Evolutionary conservation across 1,140 invertebrate species (phyloP).

Genomic region (Phymorhynchus buccinoides): DNA sequence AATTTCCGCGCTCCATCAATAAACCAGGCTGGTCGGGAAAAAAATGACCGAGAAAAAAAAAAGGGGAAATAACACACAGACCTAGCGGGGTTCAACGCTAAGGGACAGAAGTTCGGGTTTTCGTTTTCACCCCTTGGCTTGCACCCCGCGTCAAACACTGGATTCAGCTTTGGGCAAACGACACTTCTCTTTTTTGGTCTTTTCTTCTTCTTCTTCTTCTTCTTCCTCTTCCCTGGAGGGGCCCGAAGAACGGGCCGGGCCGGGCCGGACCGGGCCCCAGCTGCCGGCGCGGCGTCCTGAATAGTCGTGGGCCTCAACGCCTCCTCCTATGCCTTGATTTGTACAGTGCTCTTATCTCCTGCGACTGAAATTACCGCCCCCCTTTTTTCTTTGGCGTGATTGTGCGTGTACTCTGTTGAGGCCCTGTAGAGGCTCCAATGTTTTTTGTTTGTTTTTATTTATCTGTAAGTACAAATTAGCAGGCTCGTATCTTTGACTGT

Average conservation of each 20-base stretch:
- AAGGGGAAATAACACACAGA: not conserved
- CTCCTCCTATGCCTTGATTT: not conserved
- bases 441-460: not conserved
- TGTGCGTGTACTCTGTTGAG: conserved; percentile 17
- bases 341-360: conserved; percentile 3
- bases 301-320: not conserved
- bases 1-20: no score
- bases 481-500: not conserved
- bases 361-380: not conserved
- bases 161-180: conserved; percentile 9
- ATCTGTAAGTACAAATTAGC: conserved; percentile 15
- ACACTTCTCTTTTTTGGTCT: not conserved
- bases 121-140: not conserved
- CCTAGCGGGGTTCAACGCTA: not conserved
- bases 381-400: conserved; percentile 12
- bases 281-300: not conserved
- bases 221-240: no score
- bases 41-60: not conserved
- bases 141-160: not conserved
- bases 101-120: not conserved
- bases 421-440: conserved; percentile 6
- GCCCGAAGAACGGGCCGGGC: no score
- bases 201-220: no score
- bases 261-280: not conserved
- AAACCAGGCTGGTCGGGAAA: not conserved